phyloP scores from a whole-genome alignment of 2,113 vertebrate genomes.

The Perccottus glenii region DNA sequence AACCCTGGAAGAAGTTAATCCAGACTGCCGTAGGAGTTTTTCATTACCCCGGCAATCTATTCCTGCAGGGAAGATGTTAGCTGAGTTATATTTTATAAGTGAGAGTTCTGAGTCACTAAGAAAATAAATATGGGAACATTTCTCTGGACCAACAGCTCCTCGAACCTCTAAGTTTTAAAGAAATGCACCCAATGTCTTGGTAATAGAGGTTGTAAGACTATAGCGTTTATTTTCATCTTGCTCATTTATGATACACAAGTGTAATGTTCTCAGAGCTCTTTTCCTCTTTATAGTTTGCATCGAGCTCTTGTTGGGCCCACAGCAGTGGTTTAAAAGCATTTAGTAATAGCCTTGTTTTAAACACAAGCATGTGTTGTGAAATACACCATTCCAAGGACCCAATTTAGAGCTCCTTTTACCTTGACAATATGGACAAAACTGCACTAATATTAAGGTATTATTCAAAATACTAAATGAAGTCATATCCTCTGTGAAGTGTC shows the following conservation, averaged over 20 bases:
- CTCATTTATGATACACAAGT: background rate
- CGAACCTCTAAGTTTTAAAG: slow-evolving; percentile 21
- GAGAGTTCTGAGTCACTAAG: slow-evolving; percentile 45
- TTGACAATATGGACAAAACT: slow-evolving; percentile 7
- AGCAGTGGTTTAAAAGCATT: slow-evolving; percentile 18
- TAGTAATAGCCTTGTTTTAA: slow-evolving; percentile 16
- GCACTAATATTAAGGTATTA: slow-evolving; percentile 1
- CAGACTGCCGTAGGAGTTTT: slow-evolving; percentile 68
- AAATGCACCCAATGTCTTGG: slow-evolving; percentile 9
- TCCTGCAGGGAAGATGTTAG: slow-evolving; percentile 69
- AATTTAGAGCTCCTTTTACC: slow-evolving; percentile 9
- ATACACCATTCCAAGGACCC: slow-evolving; percentile 23
- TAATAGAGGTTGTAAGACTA: background rate
- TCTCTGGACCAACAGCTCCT: slow-evolving; percentile 28
- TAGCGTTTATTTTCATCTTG: background rate
- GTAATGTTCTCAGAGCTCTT: background rate
- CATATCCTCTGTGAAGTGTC: slow-evolving; percentile 32
- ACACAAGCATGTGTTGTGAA: slow-evolving; percentile 17
- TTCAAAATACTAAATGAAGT: slow-evolving; percentile 2
- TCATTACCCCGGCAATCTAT: slow-evolving; percentile 71
- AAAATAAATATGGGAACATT: slow-evolving; percentile 62
- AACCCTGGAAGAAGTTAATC: slow-evolving; percentile 69
- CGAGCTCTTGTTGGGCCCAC: background rate
- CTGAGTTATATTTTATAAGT: slow-evolving; percentile 66
- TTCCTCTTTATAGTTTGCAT: slow-evolving; percentile 12